phyloP scores from a whole-genome alignment of 2,888 invertebrate species.

The Steinernema hermaphroditum region DNA sequence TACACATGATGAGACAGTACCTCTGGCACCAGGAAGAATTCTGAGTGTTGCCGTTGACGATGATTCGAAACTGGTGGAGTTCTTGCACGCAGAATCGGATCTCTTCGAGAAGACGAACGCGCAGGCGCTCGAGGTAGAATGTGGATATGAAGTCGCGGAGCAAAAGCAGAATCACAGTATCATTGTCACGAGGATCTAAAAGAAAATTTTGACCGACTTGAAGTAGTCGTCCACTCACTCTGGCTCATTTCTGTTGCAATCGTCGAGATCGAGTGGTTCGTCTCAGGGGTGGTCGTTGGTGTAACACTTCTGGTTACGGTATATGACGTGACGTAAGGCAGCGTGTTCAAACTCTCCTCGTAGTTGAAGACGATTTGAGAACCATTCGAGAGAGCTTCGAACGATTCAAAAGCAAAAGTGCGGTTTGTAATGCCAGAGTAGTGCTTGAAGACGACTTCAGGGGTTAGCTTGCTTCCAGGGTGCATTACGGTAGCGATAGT shows the following conservation, averaged over 20 bases:
- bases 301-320: background rate
- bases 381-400: background rate
- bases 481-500: background rate
- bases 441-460: background rate
- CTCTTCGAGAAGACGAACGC: constrained; percentile 2
- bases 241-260: background rate
- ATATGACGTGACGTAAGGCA: background rate
- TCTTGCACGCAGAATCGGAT: background rate
- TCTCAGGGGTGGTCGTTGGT: background rate
- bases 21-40: background rate
- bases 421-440: background rate
- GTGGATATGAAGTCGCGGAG: background rate
- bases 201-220: background rate
- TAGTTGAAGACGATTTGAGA: background rate
- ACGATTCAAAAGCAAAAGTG: background rate
- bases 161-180: background rate
- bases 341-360: background rate
- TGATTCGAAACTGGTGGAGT: background rate
- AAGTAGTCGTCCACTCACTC: background rate
- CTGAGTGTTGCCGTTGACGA: background rate
- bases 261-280: background rate
- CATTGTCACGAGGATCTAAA: background rate
- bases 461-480: background rate
- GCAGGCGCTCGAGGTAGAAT: background rate
- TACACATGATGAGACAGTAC: background rate